These are phyloP conservation scores for Cephus spinipes DNA, from an alignment of 2,888 invertebrate genomes.

Conservation along the genomic window DNA sequence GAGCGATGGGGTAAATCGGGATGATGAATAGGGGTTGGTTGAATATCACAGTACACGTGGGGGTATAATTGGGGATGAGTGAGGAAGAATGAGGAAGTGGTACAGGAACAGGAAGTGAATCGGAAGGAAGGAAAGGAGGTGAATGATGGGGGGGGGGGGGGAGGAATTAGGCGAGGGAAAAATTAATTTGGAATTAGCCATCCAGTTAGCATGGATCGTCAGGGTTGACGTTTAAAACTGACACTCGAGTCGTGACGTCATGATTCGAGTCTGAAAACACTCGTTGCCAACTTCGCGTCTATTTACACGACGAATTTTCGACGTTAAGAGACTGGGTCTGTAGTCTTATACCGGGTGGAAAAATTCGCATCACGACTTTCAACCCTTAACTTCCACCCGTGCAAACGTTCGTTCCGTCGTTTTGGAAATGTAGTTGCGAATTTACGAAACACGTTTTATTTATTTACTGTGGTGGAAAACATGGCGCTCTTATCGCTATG, in stretches of 20 bases:
- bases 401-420: slow-evolving; percentile 1
- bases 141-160: slow-evolving; percentile 10
- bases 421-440: slow-evolving; percentile 19
- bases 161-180: slow-evolving; percentile 20
- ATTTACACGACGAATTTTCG: slow-evolving; percentile 21
- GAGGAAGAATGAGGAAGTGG: background rate
- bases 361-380: background rate
- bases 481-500: background rate
- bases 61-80: background rate
- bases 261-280: slow-evolving; percentile 11
- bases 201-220: slow-evolving; percentile 38
- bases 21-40: background rate
- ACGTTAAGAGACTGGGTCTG: background rate
- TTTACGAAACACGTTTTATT: slow-evolving; percentile 7
- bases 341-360: background rate
- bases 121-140: background rate
- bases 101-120: background rate
- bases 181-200: slow-evolving; percentile 40
- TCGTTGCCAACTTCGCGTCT: background rate
- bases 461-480: background rate
- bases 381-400: background rate
- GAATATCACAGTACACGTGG: background rate
- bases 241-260: slow-evolving; percentile 12
- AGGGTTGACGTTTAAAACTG: slow-evolving; percentile 16
- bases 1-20: background rate